Evolutionary conservation across 2,113 vertebrate genomes (phyloP), one percentile per base, ranked within the genome.

Genomic region (Ciconia boyciana): DNA sequence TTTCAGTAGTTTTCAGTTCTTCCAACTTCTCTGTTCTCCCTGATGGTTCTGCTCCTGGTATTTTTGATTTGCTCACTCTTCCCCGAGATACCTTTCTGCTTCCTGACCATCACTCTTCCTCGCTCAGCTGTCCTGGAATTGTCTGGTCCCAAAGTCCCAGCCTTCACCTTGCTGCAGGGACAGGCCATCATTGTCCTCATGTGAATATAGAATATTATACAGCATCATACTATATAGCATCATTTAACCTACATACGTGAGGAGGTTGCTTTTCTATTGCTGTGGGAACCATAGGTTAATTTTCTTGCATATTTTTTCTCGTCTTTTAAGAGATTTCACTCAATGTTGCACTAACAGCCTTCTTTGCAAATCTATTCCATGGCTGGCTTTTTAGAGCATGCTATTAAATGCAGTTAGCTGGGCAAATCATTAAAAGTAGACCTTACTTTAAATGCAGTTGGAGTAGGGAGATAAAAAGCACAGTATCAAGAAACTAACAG

Each of bases 231-330:
- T 25, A 18, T n/a, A 12, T 10, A 62, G 64, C n/a, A 58, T 29
- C 41, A 2, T 21, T 65, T 81, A 36, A 77, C 41, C 64, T 86
- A 52, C 36, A 15, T 17, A 11, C 2, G 3, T 22, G 7, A 46
- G 51, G 62, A 90, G 29, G 68, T 64, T 83, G 85, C 54, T 78
- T 83, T 77, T 55, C 75, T 78, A 31, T 83, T 90, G 85, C 72
- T 80, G 80, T 81, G 80, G 93, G 83, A 96, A 94, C 72, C 80
- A 34, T 49, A 71, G 60, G n/a, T 90, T 83, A 46, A 36, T 92
- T 94, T 69, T 46, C 60, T 75, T 77, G 48, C 36, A 9, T 91
- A 7, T 88, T 90, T 72, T 55, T 55, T 52, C 16, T 32, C 76
- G 25, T 58, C 15, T 93, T 92, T 89, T 70, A 76, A 65, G 71